Percentiles rank a stretch among this genome's conserved stretches.
phyloP scores from a whole-genome alignment of 2,113 vertebrate genomes.

The Sterna hirundo region DNA sequence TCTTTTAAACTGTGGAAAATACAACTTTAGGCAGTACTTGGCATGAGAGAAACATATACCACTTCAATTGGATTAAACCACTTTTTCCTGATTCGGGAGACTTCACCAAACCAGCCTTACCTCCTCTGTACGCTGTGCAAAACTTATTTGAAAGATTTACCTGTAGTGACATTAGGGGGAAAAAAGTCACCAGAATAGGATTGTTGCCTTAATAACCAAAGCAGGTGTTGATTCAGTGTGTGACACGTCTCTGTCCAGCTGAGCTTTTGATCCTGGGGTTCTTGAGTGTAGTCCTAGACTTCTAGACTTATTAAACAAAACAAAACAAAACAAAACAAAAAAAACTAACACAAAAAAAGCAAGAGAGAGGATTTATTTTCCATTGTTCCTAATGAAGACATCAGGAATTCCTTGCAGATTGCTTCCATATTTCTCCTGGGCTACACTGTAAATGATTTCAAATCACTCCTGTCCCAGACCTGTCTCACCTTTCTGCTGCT shows the following conservation, averaged over 20 bases:
- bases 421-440: neutral
- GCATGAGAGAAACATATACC: neutral
- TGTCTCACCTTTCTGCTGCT: neutral
- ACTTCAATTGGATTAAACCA: neutral
- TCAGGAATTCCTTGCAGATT: neutral
- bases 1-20: neutral
- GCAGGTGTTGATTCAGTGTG: neutral
- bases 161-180: neutral
- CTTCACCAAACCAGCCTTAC: neutral
- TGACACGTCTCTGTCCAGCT: neutral
- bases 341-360: neutral
- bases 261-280: neutral
- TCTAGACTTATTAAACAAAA: neutral
- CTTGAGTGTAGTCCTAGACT: neutral
- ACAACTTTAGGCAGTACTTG: neutral
- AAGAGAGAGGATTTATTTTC: neutral
- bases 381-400: neutral
- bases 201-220: neutral
- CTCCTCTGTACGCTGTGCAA: neutral
- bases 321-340: neutral
- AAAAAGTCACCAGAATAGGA: neutral
- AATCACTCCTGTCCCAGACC: neutral
- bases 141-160: neutral
- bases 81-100: neutral
- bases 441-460: neutral